Base-by-base conservation (phyloP, 2,797 vertebrate genomes). In the Enteromius trimaculatus region DNA sequence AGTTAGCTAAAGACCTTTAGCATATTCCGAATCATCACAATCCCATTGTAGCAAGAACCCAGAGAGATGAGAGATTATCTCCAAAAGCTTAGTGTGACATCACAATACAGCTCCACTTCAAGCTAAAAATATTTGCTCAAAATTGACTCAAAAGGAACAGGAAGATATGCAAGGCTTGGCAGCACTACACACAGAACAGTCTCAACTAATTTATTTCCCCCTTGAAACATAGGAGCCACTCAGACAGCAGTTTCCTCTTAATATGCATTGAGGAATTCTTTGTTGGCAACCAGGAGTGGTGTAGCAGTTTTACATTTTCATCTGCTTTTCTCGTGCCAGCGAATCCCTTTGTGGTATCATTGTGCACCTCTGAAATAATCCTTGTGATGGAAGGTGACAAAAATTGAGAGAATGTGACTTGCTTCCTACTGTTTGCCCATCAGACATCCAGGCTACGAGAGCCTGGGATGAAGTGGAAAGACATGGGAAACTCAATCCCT, bases 251-350 rank as follows among this genome's bases (percentile, higher is more conserved):
- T 92, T 91, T 93, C 92, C 87, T 86, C 89, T 85, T 87, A 88
- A 91, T 89, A 89, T 91, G 92, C 89, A 89, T 90, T 89, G 90
- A 87, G 80, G 26, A 87, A 87, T 81, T 29, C 80, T 86, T 86
- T 88, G 87, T 89, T 37, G 72, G 89, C 89, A 89, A 88, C 91
- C 91, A 91, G 91, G 92, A 90, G 84, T 77, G 82, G 88, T 89
- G 86, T 85, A 89, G 90, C 91, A 92, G 92, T 92, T 93, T 90
- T 90, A 91, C 91, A 89, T 88, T 89, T 92, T 39, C 90, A 92
- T 90, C 91, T 88, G 88, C 58, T 86, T 87, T 89, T 87, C 90
- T 89, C 90, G 90, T 88, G 85, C 88, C 87, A 86, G 89, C 6
- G 86, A 90, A 84, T 91, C 88, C 87, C 87, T 91, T 88, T 85